Conservation (phyloP, 2,113 vertebrate genomes). For the Zosterops hypoxanthus region DNA sequence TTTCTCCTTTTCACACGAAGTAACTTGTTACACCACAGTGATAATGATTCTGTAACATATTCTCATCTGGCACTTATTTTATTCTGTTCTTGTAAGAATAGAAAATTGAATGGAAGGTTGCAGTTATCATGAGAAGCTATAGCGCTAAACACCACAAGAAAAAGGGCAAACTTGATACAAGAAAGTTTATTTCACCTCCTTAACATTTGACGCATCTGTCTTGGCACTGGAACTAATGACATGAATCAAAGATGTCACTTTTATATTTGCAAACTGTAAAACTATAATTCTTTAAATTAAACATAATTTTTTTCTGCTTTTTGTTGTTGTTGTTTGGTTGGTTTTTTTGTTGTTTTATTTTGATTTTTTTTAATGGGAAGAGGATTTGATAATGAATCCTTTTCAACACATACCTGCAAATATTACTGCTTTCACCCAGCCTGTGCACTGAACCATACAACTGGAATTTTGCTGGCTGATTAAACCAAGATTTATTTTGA, state of each 20-base stretch:
- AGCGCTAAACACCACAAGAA: not conserved
- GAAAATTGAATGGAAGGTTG: not conserved
- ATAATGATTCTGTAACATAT: not conserved
- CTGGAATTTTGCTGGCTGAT: not conserved
- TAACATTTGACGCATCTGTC: not conserved
- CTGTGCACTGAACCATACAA: not conserved
- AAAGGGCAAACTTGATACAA: not conserved
- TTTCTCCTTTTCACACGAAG: not conserved
- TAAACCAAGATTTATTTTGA: not conserved
- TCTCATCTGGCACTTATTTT: not conserved
- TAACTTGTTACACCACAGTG: not conserved
- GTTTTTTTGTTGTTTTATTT: not conserved
- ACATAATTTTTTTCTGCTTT: not conserved
- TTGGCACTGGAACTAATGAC: not conserved
- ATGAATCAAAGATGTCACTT: not conserved
- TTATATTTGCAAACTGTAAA: not conserved
- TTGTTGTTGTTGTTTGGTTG: not conserved
- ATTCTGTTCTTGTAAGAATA: not conserved
- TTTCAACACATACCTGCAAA: not conserved
- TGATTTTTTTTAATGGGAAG: not conserved
- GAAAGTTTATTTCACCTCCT: not conserved
- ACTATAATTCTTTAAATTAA: not conserved
- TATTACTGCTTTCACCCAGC: not conserved
- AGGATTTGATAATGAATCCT: not conserved
- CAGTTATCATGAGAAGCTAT: not conserved